These are phyloP conservation scores for Charina bottae DNA, from an alignment of 2,113 vertebrate genomes.

Conservation along the genomic window DNA sequence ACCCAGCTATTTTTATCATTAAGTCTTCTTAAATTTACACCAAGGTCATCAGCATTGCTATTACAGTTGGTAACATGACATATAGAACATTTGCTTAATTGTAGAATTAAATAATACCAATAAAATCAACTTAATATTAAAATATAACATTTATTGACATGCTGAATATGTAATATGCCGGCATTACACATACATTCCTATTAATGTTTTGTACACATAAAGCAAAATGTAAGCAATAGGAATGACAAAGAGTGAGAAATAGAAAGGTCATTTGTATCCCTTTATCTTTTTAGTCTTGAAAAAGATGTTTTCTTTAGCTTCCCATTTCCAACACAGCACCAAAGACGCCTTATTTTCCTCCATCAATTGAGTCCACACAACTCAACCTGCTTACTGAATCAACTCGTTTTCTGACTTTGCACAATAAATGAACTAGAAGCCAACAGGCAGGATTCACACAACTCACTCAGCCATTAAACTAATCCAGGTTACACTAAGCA, in stretches of 20 bases:
- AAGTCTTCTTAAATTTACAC: constrained; percentile 18
- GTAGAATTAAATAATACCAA: neutral
- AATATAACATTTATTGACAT: neutral
- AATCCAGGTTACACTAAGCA: neutral
- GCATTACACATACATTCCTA: neutral
- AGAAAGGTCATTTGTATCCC: neutral
- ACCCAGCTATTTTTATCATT: constrained; percentile 14
- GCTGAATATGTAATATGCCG: neutral
- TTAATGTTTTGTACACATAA: neutral
- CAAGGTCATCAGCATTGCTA: neutral
- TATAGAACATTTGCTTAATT: neutral
- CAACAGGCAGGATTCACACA: neutral
- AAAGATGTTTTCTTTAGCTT: neutral
- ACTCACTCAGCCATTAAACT: neutral
- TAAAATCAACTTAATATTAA: neutral
- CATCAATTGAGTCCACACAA: neutral
- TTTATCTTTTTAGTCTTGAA: neutral
- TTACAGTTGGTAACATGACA: neutral
- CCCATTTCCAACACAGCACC: neutral
- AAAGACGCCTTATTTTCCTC: neutral
- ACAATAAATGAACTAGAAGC: neutral
- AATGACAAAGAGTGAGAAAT: neutral
- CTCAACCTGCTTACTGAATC: neutral
- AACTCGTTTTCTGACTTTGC: neutral
- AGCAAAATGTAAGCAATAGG: neutral